Evolutionary conservation across 2,113 vertebrate species (phyloP), one percentile per base, ranked within the genome.

Genomic region (Ammodytes dubius): DNA sequence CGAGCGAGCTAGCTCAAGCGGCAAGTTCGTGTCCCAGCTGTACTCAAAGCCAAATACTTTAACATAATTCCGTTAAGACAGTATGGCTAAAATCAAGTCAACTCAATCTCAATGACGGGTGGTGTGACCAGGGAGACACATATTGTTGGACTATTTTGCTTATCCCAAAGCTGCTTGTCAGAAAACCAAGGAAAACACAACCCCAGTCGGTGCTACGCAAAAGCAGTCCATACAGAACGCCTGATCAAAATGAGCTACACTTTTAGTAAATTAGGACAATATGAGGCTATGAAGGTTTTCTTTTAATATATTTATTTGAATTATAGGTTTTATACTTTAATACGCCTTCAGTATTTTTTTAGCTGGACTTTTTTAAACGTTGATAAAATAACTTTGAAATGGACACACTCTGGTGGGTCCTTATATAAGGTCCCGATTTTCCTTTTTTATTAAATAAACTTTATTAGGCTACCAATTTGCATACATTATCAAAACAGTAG

Each of bases 121-220:
- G 7, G 0, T 7, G 69, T 81, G 46, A 70, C 47, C 70, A 82
- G 12, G 15, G n/a, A 85, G 46, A 79, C 37, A 85, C 39, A 71
- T 70, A 87, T 75, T 74, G 70, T 57, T 56, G 52, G 58, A 81
- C 80, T 91, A 75, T 79, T 89, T 87, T 81, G 88, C 78, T 93
- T 92, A 89, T 90, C 85, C 84, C 71, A 72, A 70, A 66, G 77
- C 81, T 83, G 82, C 72, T 83, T 77, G 81, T 78, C 87, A 82
- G 47, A 53, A 27, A 27, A 27, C 27, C 27, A 27, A 42, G 63
- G 59, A 71, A 81, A 14, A 85, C 74, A 86, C 72, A 77, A 71
- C 10, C 46, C 56, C 27, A 59, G 72, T 79, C 72, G 75, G 78
- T 66, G 83, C 83, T 75, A 84, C 87, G 78, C 85, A 68, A 19